phyloP scores from a whole-genome alignment of 1,140 invertebrate genomes.

The Marisa cornuarietis region DNA sequence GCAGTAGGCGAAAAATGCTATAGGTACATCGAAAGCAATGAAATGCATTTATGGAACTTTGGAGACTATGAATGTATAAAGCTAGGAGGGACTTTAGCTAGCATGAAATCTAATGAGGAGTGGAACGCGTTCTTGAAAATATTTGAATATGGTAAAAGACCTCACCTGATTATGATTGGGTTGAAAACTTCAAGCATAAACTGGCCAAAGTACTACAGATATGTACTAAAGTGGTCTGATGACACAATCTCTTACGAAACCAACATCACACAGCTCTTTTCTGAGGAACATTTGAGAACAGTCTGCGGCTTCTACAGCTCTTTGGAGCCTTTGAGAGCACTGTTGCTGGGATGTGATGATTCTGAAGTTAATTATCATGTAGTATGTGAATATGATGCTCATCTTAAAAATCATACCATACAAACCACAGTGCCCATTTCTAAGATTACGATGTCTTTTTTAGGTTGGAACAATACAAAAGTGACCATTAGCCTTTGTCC shows the following conservation, averaged over 20 bases:
- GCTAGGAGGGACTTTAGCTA: slow-evolving; percentile 1
- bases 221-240: slow-evolving; percentile 6
- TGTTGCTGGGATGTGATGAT: neutral
- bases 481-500: neutral
- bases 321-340: neutral
- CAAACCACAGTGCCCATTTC: neutral
- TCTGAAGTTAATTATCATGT: neutral
- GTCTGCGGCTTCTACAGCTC: neutral
- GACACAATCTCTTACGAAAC: neutral
- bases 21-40: too few relatives aligned
- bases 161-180: neutral
- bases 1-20: neutral
- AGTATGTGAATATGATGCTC: slow-evolving; percentile 3
- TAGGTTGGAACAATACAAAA: neutral
- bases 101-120: neutral
- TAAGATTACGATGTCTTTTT: neutral
- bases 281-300: neutral
- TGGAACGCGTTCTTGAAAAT: neutral
- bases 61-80: neutral
- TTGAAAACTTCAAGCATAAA: neutral
- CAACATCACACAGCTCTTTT: neutral
- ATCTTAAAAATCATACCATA: neutral
- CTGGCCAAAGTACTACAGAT: neutral
- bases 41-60: too few relatives aligned
- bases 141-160: neutral